Evolutionary conservation across 23 tunicate genomes (phyloP).

Genomic region (Styela plicata): DNA sequence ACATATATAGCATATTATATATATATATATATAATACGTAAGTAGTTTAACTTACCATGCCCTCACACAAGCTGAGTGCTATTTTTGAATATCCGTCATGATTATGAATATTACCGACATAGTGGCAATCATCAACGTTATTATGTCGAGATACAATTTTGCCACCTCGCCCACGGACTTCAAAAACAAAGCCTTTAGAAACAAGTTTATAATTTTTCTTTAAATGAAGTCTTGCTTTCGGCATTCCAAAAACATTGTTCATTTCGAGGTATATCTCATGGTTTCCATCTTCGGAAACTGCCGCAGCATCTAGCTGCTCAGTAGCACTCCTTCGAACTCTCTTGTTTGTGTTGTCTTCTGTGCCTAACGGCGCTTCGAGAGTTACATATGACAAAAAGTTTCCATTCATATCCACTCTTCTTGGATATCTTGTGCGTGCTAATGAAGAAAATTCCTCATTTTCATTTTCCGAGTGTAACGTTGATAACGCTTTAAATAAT

Average conservation of each 20-base stretch:
- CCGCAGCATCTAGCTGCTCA: conserved; percentile 45
- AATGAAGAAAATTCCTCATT: not conserved
- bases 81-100: conserved; percentile 85
- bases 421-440: conserved; percentile 17
- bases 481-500: conserved; percentile 18
- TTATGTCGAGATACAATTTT: conserved; percentile 60
- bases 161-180: conserved; percentile 69
- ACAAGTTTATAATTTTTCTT: conserved; percentile 84
- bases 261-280: conserved; percentile 79
- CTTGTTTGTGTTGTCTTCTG: not conserved
- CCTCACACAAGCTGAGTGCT: conserved; percentile 88
- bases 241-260: conserved; percentile 48
- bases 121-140: conserved; percentile 78
- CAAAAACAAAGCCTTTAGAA: conserved; percentile 77
- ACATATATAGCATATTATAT: no score
- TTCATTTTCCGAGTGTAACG: not conserved
- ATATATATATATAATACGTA: not conserved
- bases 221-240: conserved; percentile 58
- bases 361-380: conserved; percentile 28
- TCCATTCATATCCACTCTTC: conserved; percentile 54
- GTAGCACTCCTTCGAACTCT: conserved; percentile 45
- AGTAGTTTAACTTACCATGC: conserved; percentile 61
- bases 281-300: conserved; percentile 54
- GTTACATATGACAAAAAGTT: conserved; percentile 59
- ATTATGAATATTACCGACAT: conserved; percentile 80